Conservation (phyloP, 2,797 vertebrate species). For the Xenentodon cancila region DNA sequence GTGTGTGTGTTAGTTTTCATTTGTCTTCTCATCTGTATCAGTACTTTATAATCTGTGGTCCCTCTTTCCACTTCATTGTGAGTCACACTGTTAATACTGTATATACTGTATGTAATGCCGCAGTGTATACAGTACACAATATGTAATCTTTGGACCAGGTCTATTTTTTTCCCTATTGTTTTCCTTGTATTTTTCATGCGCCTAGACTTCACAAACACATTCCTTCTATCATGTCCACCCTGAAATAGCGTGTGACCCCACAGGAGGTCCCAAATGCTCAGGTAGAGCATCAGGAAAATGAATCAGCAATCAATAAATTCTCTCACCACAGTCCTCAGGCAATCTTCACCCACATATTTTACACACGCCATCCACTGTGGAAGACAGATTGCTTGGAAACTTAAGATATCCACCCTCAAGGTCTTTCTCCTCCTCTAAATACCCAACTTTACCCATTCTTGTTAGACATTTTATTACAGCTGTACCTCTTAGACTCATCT, state of each 20-base stretch:
- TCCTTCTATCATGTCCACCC: conserved; percentile 30
- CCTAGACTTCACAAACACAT: conserved; percentile 11
- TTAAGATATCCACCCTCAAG: conserved; percentile 43
- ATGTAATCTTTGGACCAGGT: background rate
- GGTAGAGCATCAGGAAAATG: conserved; percentile 68
- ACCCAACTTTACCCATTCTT: conserved; percentile 17
- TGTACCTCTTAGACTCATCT: conserved; percentile 8
- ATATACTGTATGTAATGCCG: conserved; percentile 7
- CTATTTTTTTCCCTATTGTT: background rate
- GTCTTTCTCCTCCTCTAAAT: conserved; percentile 37
- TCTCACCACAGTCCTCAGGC: conserved; percentile 69
- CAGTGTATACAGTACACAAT: background rate
- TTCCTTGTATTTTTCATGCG: background rate
- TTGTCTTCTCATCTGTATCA: conserved; percentile 23
- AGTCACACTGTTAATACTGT: conserved; percentile 3
- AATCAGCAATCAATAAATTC: conserved; percentile 76
- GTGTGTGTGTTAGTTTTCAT: conserved; percentile 17
- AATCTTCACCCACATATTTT: conserved; percentile 69
- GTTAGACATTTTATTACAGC: conserved; percentile 23
- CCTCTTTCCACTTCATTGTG: background rate
- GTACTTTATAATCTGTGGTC: conserved; percentile 20
- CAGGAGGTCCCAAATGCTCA: conserved; percentile 53
- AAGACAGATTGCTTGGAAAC: conserved; percentile 58
- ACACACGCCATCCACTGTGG: conserved; percentile 55
- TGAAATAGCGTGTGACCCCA: conserved; percentile 60